Base-by-base conservation (phyloP, 2,113 vertebrate species). In the Irena cyanogastra region DNA sequence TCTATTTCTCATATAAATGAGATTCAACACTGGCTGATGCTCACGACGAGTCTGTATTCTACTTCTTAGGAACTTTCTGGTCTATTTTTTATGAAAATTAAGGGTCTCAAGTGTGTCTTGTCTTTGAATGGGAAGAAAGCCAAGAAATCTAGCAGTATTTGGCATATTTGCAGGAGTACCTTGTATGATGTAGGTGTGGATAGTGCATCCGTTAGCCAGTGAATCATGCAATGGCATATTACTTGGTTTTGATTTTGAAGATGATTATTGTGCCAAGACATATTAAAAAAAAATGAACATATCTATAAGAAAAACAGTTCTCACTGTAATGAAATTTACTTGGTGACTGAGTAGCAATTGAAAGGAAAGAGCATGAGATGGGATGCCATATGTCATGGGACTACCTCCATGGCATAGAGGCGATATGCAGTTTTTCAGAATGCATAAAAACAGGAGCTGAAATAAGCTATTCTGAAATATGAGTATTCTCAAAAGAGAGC, bases 161-260 rank as follows among this genome's bases (percentile, higher is more conserved):
- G 39, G 27, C 52, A 42, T 81, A 45, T 76, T 76, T 74, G 23
- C 45, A 83, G 54, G 68, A 90, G 72, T 65, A 87, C 26, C 60
- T 77, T 66, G 8, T 22, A 70, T 57, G 57, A 66, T 63, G 90
- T 78, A n/a, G 47, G 7, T 90, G 44, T 78, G 57, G 63, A 57
- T 80, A 50, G 68, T 20, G 27, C 44, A 26, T 89, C 87, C 93
- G 87, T 96, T 93, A 97, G 39, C 61, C 87, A 78, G 49, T 41
- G 21, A 82, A 97, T 87, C 49, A 96, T 72, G 74, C 21, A n/a
- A 64, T 65, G 79, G 17, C 28, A 3, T 61, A 57, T 70, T 64
- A 28, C 27, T 71, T 52, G 52, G 0, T 66, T 94, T 71, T 64
- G 16, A 60, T 45, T 83, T 52, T 74, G 74, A 82, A 78, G 22